Base-by-base conservation (phyloP, 2,797 vertebrate species). In the Coilia nasus region DNA sequence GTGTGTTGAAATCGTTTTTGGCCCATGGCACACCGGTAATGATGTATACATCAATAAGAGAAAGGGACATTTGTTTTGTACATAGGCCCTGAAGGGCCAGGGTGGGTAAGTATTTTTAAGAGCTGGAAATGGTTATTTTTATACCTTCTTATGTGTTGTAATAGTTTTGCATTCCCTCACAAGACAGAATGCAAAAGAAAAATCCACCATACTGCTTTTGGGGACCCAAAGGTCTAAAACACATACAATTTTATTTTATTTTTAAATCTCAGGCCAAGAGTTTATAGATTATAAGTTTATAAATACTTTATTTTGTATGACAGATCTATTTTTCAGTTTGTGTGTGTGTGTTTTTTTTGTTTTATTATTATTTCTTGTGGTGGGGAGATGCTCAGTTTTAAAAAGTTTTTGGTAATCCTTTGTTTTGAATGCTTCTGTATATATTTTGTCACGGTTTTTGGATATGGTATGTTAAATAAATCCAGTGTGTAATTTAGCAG, bases 231-330 rank as follows among this genome's bases (percentile, higher is more conserved):
- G 35, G 35, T 41, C 35, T 41, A 5, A 41, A 41, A 41, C 5
- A 41, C 35, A 41, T 41, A 5, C 5, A n/a, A n/a, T 41, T 41
- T 41, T 41, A 5, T 41, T 41, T 41, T 41, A 2, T 6, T 31
- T 71, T 28, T 31, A 4, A 17, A 78, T 41, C 6, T 44, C 71
- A 44, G 71, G 71, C 44, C 15, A 71, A 31, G 25, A 64, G 64
- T 71, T 28, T 14, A 31, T 71, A 25, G 25, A 23, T 28, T 25
- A 60, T 19, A n/a, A 25, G 12, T 67, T 71, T 71, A 25, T 71
- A 71, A 71, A 31, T 71, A 28, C 57, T 59, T 59, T 59, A 59
- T 71, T 71, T 78, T 44, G 71, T 78, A 44, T 25, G 21, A 78
- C 64, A 71, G 31, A 31, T 11, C 25, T 67, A 41, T 41, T 41